Conservation (phyloP, 2,113 vertebrate genomes). For the Xerus inauris region DNA sequence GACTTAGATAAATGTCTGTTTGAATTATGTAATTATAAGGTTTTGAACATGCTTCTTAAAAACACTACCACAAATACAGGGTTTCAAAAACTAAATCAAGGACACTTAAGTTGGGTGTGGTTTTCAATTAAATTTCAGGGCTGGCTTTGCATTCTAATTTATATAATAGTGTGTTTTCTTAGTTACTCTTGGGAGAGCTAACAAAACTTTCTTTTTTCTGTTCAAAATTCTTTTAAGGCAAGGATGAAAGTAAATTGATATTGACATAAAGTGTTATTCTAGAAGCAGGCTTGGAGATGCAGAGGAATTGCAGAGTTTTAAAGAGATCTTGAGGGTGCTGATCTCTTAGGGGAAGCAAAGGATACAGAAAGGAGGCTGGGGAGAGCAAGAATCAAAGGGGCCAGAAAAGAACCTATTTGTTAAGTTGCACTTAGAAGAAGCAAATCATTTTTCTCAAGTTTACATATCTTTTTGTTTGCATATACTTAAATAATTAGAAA, state of each 20-base stretch:
- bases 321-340: not conserved
- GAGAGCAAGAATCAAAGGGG: not conserved
- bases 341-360: not conserved
- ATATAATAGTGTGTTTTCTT: not conserved
- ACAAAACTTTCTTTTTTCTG: not conserved
- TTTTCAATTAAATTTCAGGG: not conserved
- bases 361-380: not conserved
- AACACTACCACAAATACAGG: slow-evolving; percentile 35
- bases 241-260: not conserved
- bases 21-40: slow-evolving; percentile 40
- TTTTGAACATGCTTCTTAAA: slow-evolving; percentile 42
- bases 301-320: slow-evolving; percentile 1
- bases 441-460: not conserved
- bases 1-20: not conserved
- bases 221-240: slow-evolving; percentile 35
- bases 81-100: slow-evolving; percentile 46
- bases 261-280: not conserved
- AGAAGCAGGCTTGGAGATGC: not conserved
- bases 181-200: not conserved
- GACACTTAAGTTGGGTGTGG: not conserved
- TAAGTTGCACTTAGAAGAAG: not conserved
- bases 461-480: slow-evolving; percentile 21
- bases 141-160: not conserved
- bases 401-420: not conserved
- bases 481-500: not conserved